These are phyloP conservation scores for Lasius fuliginosus DNA, from an alignment of 2,888 invertebrate species.

Conservation along the genomic window DNA sequence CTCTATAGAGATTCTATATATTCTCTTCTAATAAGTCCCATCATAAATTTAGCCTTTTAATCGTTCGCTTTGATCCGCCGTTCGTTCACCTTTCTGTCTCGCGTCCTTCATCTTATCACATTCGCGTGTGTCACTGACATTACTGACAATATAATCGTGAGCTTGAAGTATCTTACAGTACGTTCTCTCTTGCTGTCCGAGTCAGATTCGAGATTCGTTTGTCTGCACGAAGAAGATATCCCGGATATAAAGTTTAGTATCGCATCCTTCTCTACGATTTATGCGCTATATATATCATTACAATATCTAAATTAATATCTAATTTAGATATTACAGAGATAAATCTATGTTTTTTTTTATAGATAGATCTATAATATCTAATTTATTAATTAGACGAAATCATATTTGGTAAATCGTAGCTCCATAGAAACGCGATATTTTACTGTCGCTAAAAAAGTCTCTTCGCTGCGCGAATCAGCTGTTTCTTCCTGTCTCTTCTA, in stretches of 20 bases:
- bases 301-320: not conserved
- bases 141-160: not conserved
- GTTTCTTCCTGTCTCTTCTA: slow-evolving; percentile 11
- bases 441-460: slow-evolving; percentile 31
- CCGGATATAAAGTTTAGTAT: not conserved
- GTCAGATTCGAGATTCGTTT: slow-evolving; percentile 20
- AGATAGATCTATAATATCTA: too few relatives aligned
- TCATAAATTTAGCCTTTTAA: slow-evolving; percentile 27
- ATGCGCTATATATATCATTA: not conserved
- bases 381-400: not conserved
- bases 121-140: slow-evolving; percentile 4
- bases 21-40: not conserved
- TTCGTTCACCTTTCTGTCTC: slow-evolving; percentile 23
- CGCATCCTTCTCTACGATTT: not conserved
- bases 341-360: not conserved
- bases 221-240: slow-evolving; percentile 54
- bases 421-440: slow-evolving; percentile 31
- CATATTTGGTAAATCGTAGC: not conserved
- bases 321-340: not conserved
- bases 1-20: not conserved
- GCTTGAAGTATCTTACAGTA: not conserved
- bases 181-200: not conserved
- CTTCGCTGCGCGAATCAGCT: not conserved
- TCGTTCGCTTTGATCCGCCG: slow-evolving; percentile 13
- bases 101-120: slow-evolving; percentile 9